Conservation (phyloP, 2,113 vertebrate species). For the Microtus richardsoni region DNA sequence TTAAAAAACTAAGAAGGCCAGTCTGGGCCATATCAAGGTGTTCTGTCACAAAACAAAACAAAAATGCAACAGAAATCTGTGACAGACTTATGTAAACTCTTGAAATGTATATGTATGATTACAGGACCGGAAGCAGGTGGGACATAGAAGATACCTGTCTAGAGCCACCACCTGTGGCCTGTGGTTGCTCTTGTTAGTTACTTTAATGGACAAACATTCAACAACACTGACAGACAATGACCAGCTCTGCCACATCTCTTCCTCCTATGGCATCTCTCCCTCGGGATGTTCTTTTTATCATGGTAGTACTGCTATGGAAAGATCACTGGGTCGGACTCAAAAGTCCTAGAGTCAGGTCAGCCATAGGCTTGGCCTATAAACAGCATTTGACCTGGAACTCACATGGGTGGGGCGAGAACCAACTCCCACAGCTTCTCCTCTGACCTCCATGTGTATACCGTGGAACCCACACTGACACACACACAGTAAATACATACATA, state of each 20-base stretch:
- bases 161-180: too few relatives aligned
- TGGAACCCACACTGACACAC: not conserved
- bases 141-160: not conserved
- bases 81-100: not conserved
- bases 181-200: too few relatives aligned
- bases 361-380: not conserved
- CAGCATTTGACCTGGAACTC: not conserved
- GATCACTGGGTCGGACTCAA: not conserved
- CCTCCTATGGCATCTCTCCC: not conserved
- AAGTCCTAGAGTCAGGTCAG: not conserved
- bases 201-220: too few relatives aligned
- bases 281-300: not conserved
- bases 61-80: not conserved
- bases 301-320: not conserved
- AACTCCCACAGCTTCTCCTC: not conserved
- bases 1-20: not conserved
- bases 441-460: not conserved
- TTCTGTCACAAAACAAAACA: not conserved
- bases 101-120: not conserved
- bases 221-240: too few relatives aligned
- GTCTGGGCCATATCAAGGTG: not conserved
- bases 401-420: not conserved
- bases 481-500: not conserved
- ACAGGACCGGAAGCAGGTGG: not conserved
- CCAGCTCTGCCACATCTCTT: not conserved